Conservation (phyloP, 2,888 invertebrate genomes). For the Chesias legatella region DNA sequence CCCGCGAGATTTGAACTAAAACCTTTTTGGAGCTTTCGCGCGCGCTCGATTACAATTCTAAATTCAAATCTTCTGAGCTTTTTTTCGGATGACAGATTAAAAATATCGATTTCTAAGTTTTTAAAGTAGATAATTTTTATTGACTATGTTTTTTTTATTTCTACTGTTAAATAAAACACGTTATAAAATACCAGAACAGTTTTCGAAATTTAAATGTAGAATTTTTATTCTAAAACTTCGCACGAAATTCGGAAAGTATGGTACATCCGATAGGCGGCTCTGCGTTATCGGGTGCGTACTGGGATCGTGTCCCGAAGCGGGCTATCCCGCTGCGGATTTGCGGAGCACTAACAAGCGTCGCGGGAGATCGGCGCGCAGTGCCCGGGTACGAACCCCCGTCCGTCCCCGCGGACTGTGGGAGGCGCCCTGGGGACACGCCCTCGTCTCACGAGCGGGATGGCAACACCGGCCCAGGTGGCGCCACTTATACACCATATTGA, state of each 20-base stretch:
- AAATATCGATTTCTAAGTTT: too few species aligned
- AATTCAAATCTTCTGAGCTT: neutral
- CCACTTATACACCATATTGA: slow-evolving; percentile 46
- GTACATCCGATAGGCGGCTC: slow-evolving; percentile 65
- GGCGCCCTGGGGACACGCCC: slow-evolving; percentile 80
- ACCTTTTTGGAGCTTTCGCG: slow-evolving; percentile 15
- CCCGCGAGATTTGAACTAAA: slow-evolving; percentile 25
- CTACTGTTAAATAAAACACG: too few species aligned
- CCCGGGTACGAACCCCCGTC: slow-evolving; percentile 77
- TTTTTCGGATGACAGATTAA: too few species aligned
- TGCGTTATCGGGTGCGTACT: slow-evolving; percentile 72
- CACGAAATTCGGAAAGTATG: slow-evolving; percentile 30
- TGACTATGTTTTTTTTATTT: too few species aligned
- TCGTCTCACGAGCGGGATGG: slow-evolving; percentile 77
- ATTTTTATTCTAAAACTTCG: slow-evolving; percentile 17
- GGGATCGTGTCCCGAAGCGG: slow-evolving; percentile 77
- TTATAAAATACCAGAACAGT: too few species aligned
- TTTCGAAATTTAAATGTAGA: too few species aligned
- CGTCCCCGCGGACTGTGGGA: slow-evolving; percentile 78
- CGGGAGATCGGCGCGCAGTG: slow-evolving; percentile 75
- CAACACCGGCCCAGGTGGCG: slow-evolving; percentile 65
- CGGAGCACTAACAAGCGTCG: slow-evolving; percentile 80
- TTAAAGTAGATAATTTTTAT: too few species aligned
- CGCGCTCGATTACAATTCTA: neutral
- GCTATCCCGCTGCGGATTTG: slow-evolving; percentile 80